Evolutionary conservation across 2,797 vertebrate genomes (phyloP).

Genomic region (Dicrostonyx torquatus): DNA sequence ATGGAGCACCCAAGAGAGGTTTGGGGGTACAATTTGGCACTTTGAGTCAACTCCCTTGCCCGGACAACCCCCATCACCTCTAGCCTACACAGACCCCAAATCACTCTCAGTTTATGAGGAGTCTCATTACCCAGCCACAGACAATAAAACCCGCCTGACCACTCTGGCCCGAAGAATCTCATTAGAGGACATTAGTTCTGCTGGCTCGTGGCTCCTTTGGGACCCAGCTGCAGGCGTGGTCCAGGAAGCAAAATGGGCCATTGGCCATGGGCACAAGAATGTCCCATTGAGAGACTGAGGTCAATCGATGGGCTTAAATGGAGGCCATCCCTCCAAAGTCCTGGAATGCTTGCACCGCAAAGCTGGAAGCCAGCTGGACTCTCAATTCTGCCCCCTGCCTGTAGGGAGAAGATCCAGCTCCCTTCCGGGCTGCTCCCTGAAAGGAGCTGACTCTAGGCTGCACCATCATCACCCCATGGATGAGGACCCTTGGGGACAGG

Average conservation of each 20-base stretch:
- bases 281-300: background rate
- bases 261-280: slow-evolving; percentile 17
- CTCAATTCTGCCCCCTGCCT: background rate
- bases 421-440: background rate
- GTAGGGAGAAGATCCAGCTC: background rate
- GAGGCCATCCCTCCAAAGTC: background rate
- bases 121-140: slow-evolving; percentile 79
- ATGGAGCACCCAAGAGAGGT: background rate
- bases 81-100: slow-evolving; percentile 58
- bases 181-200: slow-evolving; percentile 80
- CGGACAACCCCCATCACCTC: background rate
- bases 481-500: background rate
- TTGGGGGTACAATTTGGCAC: background rate
- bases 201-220: slow-evolving; percentile 71
- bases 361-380: background rate
- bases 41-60: background rate
- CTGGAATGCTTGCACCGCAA: background rate
- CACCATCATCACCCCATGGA: background rate
- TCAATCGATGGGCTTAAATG: background rate
- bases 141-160: slow-evolving; percentile 77
- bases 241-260: slow-evolving; percentile 54
- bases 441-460: background rate
- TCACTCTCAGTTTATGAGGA: slow-evolving; percentile 75
- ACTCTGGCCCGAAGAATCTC: slow-evolving; percentile 76
- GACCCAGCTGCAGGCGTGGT: slow-evolving; percentile 67